These are phyloP conservation scores for Diorhabda sublineata DNA, from an alignment of 1,140 invertebrate genomes.

Conservation along the genomic window DNA sequence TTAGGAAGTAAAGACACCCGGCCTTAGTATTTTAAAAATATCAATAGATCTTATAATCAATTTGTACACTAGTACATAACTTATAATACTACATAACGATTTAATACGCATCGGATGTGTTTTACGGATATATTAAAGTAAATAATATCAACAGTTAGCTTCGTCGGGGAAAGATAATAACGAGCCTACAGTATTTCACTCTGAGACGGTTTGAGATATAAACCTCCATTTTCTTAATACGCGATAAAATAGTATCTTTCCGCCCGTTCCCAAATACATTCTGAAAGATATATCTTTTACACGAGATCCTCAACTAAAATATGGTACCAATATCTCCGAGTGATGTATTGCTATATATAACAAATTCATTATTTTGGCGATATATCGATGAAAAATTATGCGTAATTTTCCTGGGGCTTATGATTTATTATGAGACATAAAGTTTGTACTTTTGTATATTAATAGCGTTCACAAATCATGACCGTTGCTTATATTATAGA, in stretches of 20 bases:
- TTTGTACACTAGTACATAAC: too few relatives aligned
- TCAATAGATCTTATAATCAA: too few relatives aligned
- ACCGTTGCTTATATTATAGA: constrained; percentile 2
- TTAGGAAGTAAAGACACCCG: too few relatives aligned
- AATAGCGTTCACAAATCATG: neutral
- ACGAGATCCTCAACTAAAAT: constrained; percentile 2
- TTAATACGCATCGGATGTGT: too few relatives aligned
- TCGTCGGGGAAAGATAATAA: constrained; percentile 2
- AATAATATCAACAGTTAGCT: constrained; percentile 2
- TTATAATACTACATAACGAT: too few relatives aligned
- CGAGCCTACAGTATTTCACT: constrained; percentile 1
- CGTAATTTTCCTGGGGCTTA: neutral
- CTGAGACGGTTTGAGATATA: neutral
- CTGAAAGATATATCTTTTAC: neutral
- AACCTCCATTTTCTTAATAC: constrained; percentile 2
- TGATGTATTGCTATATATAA: neutral
- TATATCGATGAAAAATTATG: constrained; percentile 3
- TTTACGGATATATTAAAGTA: neutral
- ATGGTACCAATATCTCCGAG: constrained; percentile 1
- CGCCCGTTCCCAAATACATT: neutral
- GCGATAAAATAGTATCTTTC: constrained; percentile 2
- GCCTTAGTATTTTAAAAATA: too few relatives aligned
- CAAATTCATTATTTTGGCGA: constrained; percentile 2
- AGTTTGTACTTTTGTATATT: constrained; percentile 3
- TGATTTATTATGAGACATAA: neutral